phyloP scores from a whole-genome alignment of 1,140 invertebrate species.

The Bombus sylvicola region DNA sequence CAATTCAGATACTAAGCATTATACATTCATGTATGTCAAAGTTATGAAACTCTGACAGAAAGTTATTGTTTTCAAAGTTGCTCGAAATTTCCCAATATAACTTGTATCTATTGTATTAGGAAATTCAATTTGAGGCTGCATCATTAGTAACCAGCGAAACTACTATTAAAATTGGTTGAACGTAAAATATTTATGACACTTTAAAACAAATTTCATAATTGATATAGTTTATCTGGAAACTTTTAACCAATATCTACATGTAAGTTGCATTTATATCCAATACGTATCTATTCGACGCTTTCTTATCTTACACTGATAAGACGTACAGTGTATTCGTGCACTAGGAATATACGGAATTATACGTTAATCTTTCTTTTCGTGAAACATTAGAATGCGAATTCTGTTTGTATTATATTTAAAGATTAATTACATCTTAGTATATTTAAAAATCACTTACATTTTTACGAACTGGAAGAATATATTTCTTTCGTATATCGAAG shows the following conservation, averaged over 20 bases:
- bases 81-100: neutral
- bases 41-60: neutral
- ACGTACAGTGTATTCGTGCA: neutral
- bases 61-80: slow-evolving; percentile 16
- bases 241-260: too few species aligned
- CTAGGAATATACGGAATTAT: neutral
- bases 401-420: too few species aligned
- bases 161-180: neutral
- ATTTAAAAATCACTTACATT: too few species aligned
- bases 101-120: neutral
- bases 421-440: too few species aligned
- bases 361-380: neutral
- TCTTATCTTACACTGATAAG: too few species aligned
- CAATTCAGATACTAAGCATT: neutral
- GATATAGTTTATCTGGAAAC: neutral
- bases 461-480: too few species aligned
- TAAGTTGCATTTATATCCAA: too few species aligned
- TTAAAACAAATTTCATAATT: neutral
- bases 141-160: neutral
- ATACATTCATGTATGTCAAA: neutral
- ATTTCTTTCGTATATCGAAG: too few species aligned
- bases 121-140: neutral
- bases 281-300: too few species aligned
- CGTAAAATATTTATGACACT: neutral
- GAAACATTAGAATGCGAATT: too few species aligned